Evolutionary conservation across 2,797 vertebrate species (phyloP), one percentile per base, ranked within the genome.

Genomic region (Dromococcyx pavoninus): DNA sequence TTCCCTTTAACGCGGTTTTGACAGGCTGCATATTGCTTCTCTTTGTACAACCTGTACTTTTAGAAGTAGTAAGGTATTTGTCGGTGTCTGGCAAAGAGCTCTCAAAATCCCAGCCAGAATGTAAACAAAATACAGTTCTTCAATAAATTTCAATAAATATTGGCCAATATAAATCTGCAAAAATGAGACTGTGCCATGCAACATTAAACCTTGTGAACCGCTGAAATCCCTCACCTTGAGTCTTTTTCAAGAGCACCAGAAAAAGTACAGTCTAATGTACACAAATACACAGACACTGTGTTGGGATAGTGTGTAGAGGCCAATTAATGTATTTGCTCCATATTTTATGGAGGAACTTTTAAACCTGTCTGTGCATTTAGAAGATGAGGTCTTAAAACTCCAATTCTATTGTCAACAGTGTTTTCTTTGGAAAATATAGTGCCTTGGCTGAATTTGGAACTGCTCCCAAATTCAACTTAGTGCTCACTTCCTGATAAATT

Each of bases 71-170:
- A 94, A 94, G 86, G 79, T 64, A 87, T 96, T 86, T 96, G 89
- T 94, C 95, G 83, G 70, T 95, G 91, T 97, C 91, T 97, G 93
- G 86, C 58, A 2, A 91, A 93, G 64, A 76, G 83, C 97, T 95
- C 96, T 96, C 95, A 96, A 96, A 78, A 81, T 97, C 95, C 84
- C 95, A 97, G 97, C 95, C 96, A 97, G 95, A 96, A 96, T 84
- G 86, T 97, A 97, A 97, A 97, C 88, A 97, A 96, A 97, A 97
- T 56, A 80, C 65, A 95, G 76, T n/a, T 95, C 91, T 95, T 96
- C 95, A 94, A 91, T 89, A 96, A 95, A 96, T 94, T 94, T 94
- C 72, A 86, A 92, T 96, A 95, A 96, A 95, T 94, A 96, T 92
- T 91, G 91, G 80, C 92, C 93, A 97, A 91, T 81, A 89, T 96